A percentile compares a stretch with the other conserved stretches of the same genome.
phyloP scores from a whole-genome alignment of 1,140 invertebrate species.

The Diabrotica virgifera region DNA sequence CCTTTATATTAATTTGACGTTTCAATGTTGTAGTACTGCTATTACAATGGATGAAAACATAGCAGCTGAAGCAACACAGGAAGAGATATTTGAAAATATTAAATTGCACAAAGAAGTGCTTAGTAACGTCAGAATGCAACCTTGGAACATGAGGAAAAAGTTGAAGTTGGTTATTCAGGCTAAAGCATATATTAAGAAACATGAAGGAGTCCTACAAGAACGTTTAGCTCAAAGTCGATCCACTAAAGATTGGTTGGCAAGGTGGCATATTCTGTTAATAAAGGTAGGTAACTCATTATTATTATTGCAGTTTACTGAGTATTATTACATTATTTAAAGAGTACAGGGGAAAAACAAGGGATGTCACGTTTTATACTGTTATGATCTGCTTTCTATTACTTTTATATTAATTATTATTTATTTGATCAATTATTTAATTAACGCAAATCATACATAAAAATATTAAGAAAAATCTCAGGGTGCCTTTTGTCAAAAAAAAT shows the following conservation, averaged over 20 bases:
- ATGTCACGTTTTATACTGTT: neutral
- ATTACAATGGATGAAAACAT: slow-evolving; percentile 70
- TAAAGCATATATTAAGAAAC: slow-evolving; percentile 80
- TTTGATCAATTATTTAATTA: no score
- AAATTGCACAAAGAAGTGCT: slow-evolving; percentile 91
- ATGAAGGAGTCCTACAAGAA: slow-evolving; percentile 87
- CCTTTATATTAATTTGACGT: no score
- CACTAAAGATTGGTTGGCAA: slow-evolving; percentile 79
- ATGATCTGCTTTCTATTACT: no score
- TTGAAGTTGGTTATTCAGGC: slow-evolving; percentile 81
- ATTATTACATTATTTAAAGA: no score
- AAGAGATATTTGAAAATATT: slow-evolving; percentile 88
- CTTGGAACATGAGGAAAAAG: slow-evolving; percentile 84
- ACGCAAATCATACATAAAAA: no score
- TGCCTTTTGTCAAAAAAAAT: no score
- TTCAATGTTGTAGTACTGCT: slow-evolving; percentile 62
- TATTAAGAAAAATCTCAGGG: no score
- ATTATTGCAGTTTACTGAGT: neutral
- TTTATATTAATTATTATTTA: no score
- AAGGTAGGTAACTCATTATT: slow-evolving; percentile 50
- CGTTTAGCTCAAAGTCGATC: slow-evolving; percentile 82
- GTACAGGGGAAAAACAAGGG: neutral
- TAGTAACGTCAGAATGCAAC: slow-evolving; percentile 82
- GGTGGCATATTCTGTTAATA: slow-evolving; percentile 67
- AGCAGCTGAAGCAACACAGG: slow-evolving; percentile 62